These are phyloP conservation scores for Terrapene triunguis DNA, from an alignment of 2,113 vertebrate species.

Conservation along the genomic window DNA sequence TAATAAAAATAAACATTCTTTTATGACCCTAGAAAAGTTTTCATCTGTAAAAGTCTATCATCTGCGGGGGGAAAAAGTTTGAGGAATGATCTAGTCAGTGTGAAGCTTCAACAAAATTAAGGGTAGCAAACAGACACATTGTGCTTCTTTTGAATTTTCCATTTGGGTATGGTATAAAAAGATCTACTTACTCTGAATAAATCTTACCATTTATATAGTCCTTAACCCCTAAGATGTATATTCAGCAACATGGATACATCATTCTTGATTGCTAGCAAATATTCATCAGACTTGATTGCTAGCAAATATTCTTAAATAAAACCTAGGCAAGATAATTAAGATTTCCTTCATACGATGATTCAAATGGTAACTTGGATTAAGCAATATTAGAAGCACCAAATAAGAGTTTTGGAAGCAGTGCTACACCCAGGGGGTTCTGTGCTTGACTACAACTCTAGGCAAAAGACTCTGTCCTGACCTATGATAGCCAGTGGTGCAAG, in stretches of 20 bases:
- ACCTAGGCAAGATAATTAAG: background rate
- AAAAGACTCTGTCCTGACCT: background rate
- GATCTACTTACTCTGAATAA: background rate
- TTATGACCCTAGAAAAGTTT: fast-evolving
- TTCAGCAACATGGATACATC: background rate
- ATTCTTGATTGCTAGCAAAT: background rate
- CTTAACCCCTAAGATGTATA: background rate
- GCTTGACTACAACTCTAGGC: background rate
- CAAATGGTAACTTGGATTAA: background rate
- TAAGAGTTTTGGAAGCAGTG: background rate
- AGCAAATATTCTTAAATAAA: background rate
- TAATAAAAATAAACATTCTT: background rate
- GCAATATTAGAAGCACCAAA: background rate
- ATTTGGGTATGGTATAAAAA: background rate
- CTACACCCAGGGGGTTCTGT: background rate
- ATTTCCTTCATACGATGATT: background rate
- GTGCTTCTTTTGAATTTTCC: background rate
- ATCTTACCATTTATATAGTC: background rate
- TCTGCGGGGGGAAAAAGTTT: background rate
- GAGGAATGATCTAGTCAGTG: background rate
- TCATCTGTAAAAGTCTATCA: background rate
- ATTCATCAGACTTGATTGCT: background rate
- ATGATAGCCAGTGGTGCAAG: background rate
- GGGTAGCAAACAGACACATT: background rate
- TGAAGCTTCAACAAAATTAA: background rate